Conservation (phyloP, 1,140 invertebrate genomes). For the Idris sp. region DNA sequence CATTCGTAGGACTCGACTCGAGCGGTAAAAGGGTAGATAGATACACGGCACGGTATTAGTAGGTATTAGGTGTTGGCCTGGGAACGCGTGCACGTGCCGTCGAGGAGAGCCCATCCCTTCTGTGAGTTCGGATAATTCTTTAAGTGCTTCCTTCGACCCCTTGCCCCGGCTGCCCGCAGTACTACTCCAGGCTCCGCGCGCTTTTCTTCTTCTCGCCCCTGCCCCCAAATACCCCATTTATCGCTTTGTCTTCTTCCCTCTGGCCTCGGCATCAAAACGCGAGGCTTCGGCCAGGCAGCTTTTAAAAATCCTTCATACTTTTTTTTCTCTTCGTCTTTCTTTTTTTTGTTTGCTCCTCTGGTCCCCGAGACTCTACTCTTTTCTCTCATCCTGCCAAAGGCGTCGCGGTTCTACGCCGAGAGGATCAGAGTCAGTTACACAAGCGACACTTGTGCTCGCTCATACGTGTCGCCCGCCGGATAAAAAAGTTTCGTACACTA, state of each 20-base stretch:
- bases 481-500: conserved; percentile 63
- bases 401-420: conserved; percentile 64
- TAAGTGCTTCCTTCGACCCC: conserved; percentile 77
- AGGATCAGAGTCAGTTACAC: conserved; percentile 65
- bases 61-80: conserved; percentile 79
- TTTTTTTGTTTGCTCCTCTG: too few species aligned
- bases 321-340: conserved; percentile 22
- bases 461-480: conserved; percentile 57
- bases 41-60: conserved; percentile 78
- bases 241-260: conserved; percentile 55
- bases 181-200: conserved; percentile 62
- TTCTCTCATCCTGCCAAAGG: conserved; percentile 61
- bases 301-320: conserved; percentile 60
- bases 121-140: conserved; percentile 78
- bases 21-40: conserved; percentile 78
- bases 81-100: conserved; percentile 76
- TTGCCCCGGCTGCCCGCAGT: conserved; percentile 64
- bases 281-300: conserved; percentile 60
- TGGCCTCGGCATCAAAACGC: conserved; percentile 56
- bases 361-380: conserved; percentile 26
- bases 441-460: conserved; percentile 59
- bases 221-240: conserved; percentile 26
- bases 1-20: conserved; percentile 73
- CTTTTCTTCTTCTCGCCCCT: conserved; percentile 44
- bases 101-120: conserved; percentile 71